Evolutionary conservation across 2,113 vertebrate species (phyloP).

Genomic region (Alces alces): DNA sequence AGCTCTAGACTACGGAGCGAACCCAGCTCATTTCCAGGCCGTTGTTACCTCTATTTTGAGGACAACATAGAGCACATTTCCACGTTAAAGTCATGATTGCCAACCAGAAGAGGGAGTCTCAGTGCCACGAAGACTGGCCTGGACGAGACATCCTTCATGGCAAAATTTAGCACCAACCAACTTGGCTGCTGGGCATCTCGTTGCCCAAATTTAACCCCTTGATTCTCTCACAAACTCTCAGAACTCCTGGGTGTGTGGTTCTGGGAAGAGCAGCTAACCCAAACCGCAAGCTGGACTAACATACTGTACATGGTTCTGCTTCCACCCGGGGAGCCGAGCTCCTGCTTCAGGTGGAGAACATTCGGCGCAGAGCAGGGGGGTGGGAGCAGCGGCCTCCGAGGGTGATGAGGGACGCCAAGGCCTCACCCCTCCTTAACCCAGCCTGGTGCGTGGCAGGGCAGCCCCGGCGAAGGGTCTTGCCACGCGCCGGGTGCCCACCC

Average conservation of each 20-base stretch:
- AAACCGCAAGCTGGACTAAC: neutral
- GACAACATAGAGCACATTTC: neutral
- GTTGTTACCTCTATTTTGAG: neutral
- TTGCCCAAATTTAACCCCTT: neutral
- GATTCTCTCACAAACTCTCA: neutral
- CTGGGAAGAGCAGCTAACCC: neutral
- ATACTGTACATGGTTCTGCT: neutral
- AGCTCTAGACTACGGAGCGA: neutral
- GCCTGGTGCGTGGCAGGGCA: fast-evolving
- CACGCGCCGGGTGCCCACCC: neutral
- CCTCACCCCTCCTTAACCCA: neutral
- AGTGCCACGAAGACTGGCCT: neutral
- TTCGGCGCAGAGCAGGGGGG: neutral
- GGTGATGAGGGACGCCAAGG: neutral
- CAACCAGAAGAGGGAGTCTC: neutral
- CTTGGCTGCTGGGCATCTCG: neutral
- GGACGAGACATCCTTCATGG: neutral
- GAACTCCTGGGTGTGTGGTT: neutral
- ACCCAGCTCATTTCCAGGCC: neutral
- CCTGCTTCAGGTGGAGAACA: neutral
- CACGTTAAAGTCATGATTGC: neutral
- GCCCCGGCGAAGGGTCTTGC: neutral
- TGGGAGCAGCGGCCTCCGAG: conserved; percentile 33
- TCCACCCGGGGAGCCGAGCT: neutral
- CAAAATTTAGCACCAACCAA: conserved; percentile 39